These are phyloP conservation scores for Lydus trimaculatus DNA, from an alignment of 2,888 invertebrate genomes.

Conservation along the genomic window DNA sequence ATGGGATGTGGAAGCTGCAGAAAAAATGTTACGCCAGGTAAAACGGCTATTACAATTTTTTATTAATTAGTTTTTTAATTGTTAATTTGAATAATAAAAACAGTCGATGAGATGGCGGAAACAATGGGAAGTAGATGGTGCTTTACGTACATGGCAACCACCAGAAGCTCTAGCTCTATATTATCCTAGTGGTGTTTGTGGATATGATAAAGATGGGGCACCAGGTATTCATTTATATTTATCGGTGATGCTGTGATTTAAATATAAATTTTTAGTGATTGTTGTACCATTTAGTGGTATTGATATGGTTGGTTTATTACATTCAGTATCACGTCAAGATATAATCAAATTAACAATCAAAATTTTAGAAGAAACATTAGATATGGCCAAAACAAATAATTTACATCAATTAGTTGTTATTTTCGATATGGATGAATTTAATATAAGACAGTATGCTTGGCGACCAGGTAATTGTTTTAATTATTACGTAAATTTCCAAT, in stretches of 20 bases:
- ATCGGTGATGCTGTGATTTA: not conserved
- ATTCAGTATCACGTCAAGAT: constrained; percentile 75
- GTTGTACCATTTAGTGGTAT: constrained; percentile 82
- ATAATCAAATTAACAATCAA: constrained; percentile 75
- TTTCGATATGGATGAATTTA: constrained; percentile 82
- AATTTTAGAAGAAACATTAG: constrained; percentile 71
- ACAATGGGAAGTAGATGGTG: constrained; percentile 77
- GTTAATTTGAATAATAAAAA: not conserved
- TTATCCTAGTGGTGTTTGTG: constrained; percentile 80
- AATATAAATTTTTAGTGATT: constrained; percentile 66
- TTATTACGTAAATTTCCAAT: not conserved
- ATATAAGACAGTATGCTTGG: constrained; percentile 83
- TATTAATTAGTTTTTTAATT: no score
- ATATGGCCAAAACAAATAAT: constrained; percentile 66
- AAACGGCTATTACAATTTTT: not conserved
- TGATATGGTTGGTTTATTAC: constrained; percentile 83
- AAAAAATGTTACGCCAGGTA: constrained; percentile 90
- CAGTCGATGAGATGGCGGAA: constrained; percentile 78
- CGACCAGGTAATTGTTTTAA: constrained; percentile 70
- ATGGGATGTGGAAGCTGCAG: constrained; percentile 87
- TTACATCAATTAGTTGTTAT: constrained; percentile 73
- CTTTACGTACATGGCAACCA: constrained; percentile 71
- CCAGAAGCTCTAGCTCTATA: constrained; percentile 75
- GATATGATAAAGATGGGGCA: constrained; percentile 84
- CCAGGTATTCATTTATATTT: constrained; percentile 64